A percentile compares a stretch with the other conserved stretches of the same genome.
Evolutionary conservation across 2,113 vertebrate genomes (phyloP).

Genomic region (Atlantisia rogersi): DNA sequence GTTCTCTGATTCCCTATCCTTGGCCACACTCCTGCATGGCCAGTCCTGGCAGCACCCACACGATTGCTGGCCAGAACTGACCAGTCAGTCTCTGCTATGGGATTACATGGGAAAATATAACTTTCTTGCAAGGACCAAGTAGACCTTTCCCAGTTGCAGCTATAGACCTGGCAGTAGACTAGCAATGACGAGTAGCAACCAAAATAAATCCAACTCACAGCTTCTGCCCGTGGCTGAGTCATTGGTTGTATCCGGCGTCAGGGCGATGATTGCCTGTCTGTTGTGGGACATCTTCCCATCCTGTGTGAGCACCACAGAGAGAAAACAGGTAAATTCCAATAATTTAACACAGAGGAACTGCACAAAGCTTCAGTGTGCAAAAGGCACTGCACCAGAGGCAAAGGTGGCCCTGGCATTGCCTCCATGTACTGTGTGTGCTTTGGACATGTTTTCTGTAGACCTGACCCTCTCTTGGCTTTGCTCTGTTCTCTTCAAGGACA

Average conservation of each 20-base stretch:
- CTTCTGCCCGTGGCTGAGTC: neutral
- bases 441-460: neutral
- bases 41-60: neutral
- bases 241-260: neutral
- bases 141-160: neutral
- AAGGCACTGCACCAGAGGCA: neutral
- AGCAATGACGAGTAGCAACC: neutral
- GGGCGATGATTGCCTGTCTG: neutral
- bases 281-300: neutral
- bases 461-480: neutral
- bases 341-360: neutral
- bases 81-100: neutral
- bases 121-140: rapidly evolving
- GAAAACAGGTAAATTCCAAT: neutral
- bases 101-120: neutral
- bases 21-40: neutral
- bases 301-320: neutral
- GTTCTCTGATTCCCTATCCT: neutral
- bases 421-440: too few species aligned
- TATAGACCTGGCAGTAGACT: neutral
- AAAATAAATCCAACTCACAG: conserved; percentile 60
- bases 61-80: rapidly evolving
- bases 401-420: neutral
- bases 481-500: neutral
- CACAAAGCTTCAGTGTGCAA: rapidly evolving